Percentiles rank a stretch among this genome's conserved stretches.
These are phyloP conservation scores for Pararge aegeria DNA, from an alignment of 1,140 invertebrate species.

Conservation along the genomic window DNA sequence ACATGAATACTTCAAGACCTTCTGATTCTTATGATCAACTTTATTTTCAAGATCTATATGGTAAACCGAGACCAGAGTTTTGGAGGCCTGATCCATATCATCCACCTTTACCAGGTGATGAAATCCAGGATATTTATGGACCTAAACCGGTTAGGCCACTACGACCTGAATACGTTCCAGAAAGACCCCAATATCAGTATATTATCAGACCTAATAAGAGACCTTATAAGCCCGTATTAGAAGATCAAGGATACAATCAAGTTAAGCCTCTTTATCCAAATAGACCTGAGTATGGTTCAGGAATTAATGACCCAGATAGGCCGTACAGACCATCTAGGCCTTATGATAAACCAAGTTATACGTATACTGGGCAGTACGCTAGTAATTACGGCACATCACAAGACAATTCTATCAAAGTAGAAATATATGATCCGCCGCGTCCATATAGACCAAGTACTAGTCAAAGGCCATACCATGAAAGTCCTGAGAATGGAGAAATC, in stretches of 20 bases:
- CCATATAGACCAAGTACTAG: conserved; percentile 45
- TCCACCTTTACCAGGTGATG: conserved; percentile 39
- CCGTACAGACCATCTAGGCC: conserved; percentile 47
- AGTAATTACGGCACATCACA: conserved; percentile 53
- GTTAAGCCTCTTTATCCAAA: conserved; percentile 34
- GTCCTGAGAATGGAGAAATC: conserved; percentile 19
- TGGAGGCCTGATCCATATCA: conserved; percentile 51
- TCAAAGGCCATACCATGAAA: conserved; percentile 41
- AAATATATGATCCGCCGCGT: conserved; percentile 65
- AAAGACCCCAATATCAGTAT: conserved; percentile 57
- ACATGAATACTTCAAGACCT: conserved; percentile 40
- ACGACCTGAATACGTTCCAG: conserved; percentile 35
- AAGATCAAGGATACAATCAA: conserved; percentile 40
- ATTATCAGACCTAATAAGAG: conserved; percentile 58
- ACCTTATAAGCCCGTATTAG: conserved; percentile 34
- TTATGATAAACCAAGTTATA: conserved; percentile 45
- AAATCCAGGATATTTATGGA: conserved; percentile 46
- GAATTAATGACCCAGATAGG: conserved; percentile 17
- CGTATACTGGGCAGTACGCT: conserved; percentile 53
- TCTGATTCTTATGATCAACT: conserved; percentile 46
- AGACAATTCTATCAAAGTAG: conserved; percentile 61
- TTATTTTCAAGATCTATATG: conserved; percentile 44
- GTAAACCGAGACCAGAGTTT: conserved; percentile 32
- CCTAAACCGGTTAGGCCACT: conserved; percentile 41
- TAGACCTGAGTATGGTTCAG: conserved; percentile 38